Percentiles rank a stretch among this genome's conserved stretches.
These are phyloP conservation scores for Hiodon tergisus DNA, from an alignment of 2,113 vertebrate species.

Conservation along the genomic window DNA sequence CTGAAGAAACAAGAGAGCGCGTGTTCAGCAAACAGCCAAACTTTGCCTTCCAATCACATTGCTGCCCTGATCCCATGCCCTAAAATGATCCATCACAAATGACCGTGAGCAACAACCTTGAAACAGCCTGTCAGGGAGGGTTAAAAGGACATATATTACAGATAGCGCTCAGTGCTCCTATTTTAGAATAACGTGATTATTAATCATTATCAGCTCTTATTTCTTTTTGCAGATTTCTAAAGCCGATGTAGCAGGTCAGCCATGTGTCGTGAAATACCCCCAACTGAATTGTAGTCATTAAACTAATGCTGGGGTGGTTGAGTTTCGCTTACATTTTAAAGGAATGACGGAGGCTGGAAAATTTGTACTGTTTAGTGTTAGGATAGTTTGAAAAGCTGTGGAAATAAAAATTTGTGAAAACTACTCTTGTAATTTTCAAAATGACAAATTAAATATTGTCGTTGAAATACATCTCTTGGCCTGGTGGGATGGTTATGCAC, in stretches of 20 bases:
- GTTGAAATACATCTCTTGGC: background rate
- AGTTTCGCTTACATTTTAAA: background rate
- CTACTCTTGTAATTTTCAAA: background rate
- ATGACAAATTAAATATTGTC: background rate
- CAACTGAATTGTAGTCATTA: background rate
- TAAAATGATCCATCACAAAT: background rate
- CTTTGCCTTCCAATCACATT: background rate
- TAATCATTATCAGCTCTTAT: background rate
- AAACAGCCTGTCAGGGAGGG: background rate
- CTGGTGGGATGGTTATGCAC: too few relatives aligned
- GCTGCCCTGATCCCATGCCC: too few relatives aligned
- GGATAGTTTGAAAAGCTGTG: background rate
- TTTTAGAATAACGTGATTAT: background rate
- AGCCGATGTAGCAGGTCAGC: background rate
- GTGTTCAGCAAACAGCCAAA: background rate
- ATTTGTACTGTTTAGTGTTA: conserved; percentile 12
- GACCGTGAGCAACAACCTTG: background rate
- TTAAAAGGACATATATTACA: background rate
- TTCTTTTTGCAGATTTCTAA: background rate
- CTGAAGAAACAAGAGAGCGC: too few relatives aligned
- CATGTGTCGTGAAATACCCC: background rate
- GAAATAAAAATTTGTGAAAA: too few relatives aligned
- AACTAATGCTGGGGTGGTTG: background rate
- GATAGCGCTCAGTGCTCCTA: background rate
- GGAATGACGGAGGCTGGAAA: background rate